Conservation (phyloP, 2,797 vertebrate species). For the Micropoecilia bifurca region DNA sequence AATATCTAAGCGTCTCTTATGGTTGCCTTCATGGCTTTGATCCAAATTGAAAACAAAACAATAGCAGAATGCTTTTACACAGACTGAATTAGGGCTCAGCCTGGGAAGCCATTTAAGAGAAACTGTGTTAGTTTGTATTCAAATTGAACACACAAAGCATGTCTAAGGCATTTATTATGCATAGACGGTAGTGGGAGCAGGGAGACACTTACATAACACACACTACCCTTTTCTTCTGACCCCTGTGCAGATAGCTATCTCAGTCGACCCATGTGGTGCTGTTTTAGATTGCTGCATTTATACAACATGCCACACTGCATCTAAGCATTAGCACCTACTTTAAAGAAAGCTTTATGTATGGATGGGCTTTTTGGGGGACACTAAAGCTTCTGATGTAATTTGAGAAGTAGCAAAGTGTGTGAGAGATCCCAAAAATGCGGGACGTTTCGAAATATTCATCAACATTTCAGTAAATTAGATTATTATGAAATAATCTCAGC, state of each 20-base stretch:
- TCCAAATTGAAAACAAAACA: constrained; percentile 66
- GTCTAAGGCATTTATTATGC: constrained; percentile 82
- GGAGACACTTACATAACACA: constrained; percentile 80
- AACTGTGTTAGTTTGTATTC: constrained; percentile 77
- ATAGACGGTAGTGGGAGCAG: constrained; percentile 70
- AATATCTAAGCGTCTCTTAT: constrained; percentile 43
- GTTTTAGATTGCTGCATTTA: constrained; percentile 50
- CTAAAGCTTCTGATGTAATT: background rate
- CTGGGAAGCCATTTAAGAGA: constrained; percentile 67
- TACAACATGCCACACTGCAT: constrained; percentile 40
- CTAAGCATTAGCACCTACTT: constrained; percentile 1
- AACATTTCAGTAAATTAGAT: background rate
- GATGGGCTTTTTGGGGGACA: background rate
- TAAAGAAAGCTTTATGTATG: background rate
- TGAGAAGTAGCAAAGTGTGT: background rate
- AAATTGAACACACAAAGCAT: constrained; percentile 74
- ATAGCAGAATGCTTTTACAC: constrained; percentile 67
- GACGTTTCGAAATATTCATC: background rate
- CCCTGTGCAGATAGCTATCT: constrained; percentile 62
- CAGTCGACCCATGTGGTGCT: constrained; percentile 39
- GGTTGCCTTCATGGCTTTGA: constrained; percentile 54
- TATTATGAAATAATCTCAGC: background rate
- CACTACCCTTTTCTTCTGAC: constrained; percentile 75
- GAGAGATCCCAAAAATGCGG: background rate
- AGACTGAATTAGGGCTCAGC: constrained; percentile 65